Conservation (phyloP, 2,888 invertebrate species). For the Anagyrus pseudococci region DNA sequence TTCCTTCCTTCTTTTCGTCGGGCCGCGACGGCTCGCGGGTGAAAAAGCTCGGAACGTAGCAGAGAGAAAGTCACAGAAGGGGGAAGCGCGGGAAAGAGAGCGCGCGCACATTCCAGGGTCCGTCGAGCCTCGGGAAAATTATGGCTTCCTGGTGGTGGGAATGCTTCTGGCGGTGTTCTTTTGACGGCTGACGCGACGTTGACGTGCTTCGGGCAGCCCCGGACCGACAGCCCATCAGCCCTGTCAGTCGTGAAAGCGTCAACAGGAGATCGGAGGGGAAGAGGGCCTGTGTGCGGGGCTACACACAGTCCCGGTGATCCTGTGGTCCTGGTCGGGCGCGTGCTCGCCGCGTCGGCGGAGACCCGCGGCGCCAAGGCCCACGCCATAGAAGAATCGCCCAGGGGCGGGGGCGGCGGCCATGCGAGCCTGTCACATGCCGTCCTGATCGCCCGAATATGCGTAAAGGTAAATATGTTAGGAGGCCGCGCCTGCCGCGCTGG, state of each 20-base stretch:
- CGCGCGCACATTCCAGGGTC: no score
- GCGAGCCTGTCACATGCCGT: constrained; percentile 10
- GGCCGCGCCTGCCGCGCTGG: no score
- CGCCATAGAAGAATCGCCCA: neutral
- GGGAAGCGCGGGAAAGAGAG: neutral
- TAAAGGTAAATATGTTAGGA: constrained; percentile 38
- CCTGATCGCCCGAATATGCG: constrained; percentile 38
- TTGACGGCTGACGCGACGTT: constrained; percentile 54
- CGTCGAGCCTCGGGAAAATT: constrained; percentile 41
- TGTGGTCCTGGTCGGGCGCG: constrained; percentile 46
- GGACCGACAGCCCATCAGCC: constrained; percentile 2
- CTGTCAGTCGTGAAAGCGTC: no score
- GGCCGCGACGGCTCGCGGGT: neutral
- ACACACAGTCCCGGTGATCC: neutral
- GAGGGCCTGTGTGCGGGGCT: no score
- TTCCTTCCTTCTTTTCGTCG: constrained; percentile 40
- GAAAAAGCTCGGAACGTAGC: no score
- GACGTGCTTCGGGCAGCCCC: no score
- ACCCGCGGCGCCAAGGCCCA: neutral
- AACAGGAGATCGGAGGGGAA: neutral
- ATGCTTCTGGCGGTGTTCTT: constrained; percentile 57
- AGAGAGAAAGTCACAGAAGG: neutral
- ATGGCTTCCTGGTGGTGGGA: constrained; percentile 54
- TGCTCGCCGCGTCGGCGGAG: constrained; percentile 41
- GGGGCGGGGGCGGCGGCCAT: neutral